Percentiles rank a stretch among this genome's conserved stretches.
These are phyloP conservation scores for Lucifuga dentata DNA, from an alignment of 2,113 vertebrate genomes.

Conservation along the genomic window DNA sequence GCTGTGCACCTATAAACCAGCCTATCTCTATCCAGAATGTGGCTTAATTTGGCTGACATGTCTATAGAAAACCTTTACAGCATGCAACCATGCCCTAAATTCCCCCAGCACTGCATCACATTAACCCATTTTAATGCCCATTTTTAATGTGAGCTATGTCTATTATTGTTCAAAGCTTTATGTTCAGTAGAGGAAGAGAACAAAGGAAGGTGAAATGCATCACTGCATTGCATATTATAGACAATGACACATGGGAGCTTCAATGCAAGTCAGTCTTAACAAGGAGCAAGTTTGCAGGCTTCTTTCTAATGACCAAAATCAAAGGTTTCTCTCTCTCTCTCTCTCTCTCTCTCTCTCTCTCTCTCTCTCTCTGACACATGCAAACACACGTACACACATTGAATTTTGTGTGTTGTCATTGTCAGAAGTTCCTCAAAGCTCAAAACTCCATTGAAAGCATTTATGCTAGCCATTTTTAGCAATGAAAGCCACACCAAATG, in stretches of 20 bases:
- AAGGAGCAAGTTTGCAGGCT: background rate
- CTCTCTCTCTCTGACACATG: no score
- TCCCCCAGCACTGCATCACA: conserved; percentile 6
- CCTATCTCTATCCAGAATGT: background rate
- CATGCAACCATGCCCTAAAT: conserved; percentile 15
- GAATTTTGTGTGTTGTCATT: no score
- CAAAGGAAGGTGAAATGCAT: conserved; percentile 38
- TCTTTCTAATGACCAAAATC: background rate
- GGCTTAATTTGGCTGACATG: background rate
- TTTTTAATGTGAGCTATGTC: background rate
- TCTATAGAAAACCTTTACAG: background rate
- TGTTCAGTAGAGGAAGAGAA: conserved; percentile 13
- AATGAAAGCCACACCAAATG: no score
- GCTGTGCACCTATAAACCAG: background rate
- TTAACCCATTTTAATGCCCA: conserved; percentile 39
- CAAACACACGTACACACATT: no score
- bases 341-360: no score
- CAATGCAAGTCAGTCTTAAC: background rate
- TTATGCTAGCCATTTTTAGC: no score
- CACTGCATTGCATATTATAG: conserved; percentile 19
- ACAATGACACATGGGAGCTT: conserved; percentile 9
- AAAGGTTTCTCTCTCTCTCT: no score
- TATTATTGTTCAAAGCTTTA: conserved; percentile 12
- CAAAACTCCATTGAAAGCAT: no score
- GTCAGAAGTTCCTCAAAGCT: no score